phyloP scores from a whole-genome alignment of 2,888 invertebrate genomes.

The Acholoe squamosa region DNA sequence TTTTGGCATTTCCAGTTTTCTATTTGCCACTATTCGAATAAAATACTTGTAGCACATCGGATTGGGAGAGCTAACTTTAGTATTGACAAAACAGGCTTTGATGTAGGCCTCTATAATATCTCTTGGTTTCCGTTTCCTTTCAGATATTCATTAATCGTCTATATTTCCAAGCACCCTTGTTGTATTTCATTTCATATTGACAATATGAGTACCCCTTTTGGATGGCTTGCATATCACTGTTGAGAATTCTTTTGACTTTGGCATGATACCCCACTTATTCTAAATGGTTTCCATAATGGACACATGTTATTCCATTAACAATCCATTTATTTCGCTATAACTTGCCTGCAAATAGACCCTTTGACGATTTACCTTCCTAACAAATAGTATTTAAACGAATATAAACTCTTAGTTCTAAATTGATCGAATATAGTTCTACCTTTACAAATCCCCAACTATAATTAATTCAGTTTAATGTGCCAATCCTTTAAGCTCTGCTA shows the following conservation, averaged over 20 bases:
- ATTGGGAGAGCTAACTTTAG: background rate
- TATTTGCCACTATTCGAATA: no score
- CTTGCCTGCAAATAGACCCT: background rate
- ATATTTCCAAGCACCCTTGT: background rate
- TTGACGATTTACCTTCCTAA: background rate
- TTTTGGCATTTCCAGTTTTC: no score
- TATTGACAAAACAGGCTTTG: background rate
- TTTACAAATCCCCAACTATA: background rate
- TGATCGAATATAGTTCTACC: background rate
- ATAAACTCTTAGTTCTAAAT: background rate
- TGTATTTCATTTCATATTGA: background rate
- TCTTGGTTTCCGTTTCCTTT: background rate
- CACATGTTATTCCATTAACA: background rate
- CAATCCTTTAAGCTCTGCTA: no score
- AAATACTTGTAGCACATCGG: background rate
- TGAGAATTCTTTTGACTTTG: background rate
- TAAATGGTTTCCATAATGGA: background rate
- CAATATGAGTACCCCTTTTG: background rate
- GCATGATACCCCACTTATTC: background rate
- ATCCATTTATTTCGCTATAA: background rate
- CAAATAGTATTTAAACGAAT: background rate
- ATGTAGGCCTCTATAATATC: background rate
- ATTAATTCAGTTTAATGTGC: no score
- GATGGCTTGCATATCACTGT: slow-evolving; percentile 19
- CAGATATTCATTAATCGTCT: slow-evolving; percentile 8